Percentiles rank a stretch among this genome's conserved stretches.
phyloP scores from a whole-genome alignment of 1,140 invertebrate species.

The Cotesia chilonis region DNA sequence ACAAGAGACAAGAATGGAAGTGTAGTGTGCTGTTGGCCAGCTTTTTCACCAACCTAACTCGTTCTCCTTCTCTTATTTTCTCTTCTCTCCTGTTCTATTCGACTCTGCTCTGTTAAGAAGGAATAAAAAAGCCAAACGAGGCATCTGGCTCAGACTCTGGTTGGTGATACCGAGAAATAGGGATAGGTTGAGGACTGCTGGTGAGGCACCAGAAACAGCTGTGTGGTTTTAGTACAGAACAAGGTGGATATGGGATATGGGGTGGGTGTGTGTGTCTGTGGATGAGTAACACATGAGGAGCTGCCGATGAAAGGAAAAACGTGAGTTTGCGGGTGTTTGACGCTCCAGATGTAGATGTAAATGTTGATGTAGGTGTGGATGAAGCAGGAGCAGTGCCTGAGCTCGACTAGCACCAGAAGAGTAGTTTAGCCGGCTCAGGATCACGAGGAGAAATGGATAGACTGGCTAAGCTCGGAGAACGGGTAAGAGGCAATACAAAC shows the following conservation, averaged over 20 bases:
- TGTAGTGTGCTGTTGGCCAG: conserved; percentile 40
- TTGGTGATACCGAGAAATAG: too few relatives aligned
- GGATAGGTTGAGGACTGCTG: conserved; percentile 28
- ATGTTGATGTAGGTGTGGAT: too few relatives aligned
- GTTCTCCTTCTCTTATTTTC: too few relatives aligned
- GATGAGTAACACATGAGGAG: conserved; percentile 8
- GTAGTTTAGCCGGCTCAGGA: too few relatives aligned
- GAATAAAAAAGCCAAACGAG: conserved; percentile 23
- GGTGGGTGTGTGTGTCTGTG: too few relatives aligned
- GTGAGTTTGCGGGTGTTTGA: conserved; percentile 11
- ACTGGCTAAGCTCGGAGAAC: conserved; percentile 35
- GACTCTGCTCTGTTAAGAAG: too few relatives aligned
- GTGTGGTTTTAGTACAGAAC: conserved; percentile 30
- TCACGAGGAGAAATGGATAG: conserved; percentile 22
- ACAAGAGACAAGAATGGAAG: conserved; percentile 47
- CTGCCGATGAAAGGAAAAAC: too few relatives aligned
- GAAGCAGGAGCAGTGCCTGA: too few relatives aligned
- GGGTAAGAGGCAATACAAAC: conserved; percentile 30
- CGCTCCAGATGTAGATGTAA: too few relatives aligned
- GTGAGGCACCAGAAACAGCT: conserved; percentile 52
- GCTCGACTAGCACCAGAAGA: too few relatives aligned
- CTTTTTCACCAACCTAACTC: too few relatives aligned
- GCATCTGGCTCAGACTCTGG: conserved; percentile 43
- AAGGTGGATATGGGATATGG: background rate
- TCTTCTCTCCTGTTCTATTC: too few relatives aligned